phyloP scores from a whole-genome alignment of 2,113 vertebrate genomes.

The Lanius ludovicianus region DNA sequence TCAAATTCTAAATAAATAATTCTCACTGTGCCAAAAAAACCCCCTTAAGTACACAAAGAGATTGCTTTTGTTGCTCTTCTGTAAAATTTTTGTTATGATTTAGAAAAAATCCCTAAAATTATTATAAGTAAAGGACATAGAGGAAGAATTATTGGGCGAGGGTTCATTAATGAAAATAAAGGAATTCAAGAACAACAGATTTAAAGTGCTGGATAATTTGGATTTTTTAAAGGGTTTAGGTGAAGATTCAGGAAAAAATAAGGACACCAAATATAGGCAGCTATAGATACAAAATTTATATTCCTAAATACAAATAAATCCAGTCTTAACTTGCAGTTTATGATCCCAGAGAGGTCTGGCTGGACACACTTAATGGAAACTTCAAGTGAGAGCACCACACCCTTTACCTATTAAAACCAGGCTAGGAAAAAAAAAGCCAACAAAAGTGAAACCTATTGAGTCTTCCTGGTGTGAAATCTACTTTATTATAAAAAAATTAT shows the following conservation, averaged over 20 bases:
- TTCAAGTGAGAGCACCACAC: not conserved
- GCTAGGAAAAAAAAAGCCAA: not conserved
- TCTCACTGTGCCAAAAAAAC: not conserved
- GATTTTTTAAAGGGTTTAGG: not conserved
- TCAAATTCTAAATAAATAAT: not conserved
- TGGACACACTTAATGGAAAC: not conserved
- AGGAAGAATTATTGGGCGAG: not conserved
- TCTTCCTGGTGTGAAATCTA: not conserved
- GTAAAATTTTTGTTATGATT: not conserved
- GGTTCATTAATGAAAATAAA: not conserved
- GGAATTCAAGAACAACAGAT: not conserved
- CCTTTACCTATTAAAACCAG: not conserved
- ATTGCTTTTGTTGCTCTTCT: not conserved
- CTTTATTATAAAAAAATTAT: not conserved
- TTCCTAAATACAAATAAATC: not conserved
- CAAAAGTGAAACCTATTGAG: accelerated
- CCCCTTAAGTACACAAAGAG: not conserved
- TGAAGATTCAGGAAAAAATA: not conserved
- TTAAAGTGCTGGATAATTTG: not conserved
- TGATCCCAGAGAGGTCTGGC: not conserved
- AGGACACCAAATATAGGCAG: not conserved
- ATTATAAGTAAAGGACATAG: not conserved
- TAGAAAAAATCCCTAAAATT: accelerated
- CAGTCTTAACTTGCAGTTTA: not conserved
- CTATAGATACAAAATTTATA: not conserved